Evolutionary conservation across 2,797 vertebrate genomes (phyloP), one percentile per base, ranked within the genome.

Genomic region (Triplophysa bombifrons): DNA sequence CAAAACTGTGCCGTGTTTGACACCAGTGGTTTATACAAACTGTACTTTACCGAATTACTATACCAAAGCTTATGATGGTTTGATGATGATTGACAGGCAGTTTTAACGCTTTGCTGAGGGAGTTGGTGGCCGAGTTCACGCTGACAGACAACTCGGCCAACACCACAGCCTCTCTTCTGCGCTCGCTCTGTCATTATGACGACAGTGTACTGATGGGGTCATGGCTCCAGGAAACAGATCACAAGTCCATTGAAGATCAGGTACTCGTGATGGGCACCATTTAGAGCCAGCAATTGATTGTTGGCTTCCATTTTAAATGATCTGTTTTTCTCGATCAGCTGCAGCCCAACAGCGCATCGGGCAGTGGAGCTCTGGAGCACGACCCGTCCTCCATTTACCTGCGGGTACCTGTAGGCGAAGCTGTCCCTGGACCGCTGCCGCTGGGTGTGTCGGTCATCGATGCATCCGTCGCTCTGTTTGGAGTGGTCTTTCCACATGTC

Each of bases 211-310:
- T 99, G 80, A 98, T 99, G 86, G 98, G 98, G 20, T 98, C 98
- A 19, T 99, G 98, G 98, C 93, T 99, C 41, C 98, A 99, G 88
- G 98, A 99, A 90, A 99, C 98, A 0, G 98, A 99, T 89, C 98
- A 99, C 90, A 99, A 99, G 84, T 99, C 95, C 78, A 99, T 99
- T 68, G 97, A 99, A 88, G 98, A 99, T 86, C 97, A 99, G 95
- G 98, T 27, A 20, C 20, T 60, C 4, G 2, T 27, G 11, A 20
- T 30, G 17, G 0, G 13, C 46, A 3, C 46, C 13, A 4, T 48
- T 9, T 41, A 10, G 9, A 10, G 41, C 41, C 41, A 41, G 34
- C 44, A 13, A 46, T n/a, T 53, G 51, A n/a, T 53, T 19, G 51
- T 53, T 9, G 6, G 19, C 19, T 9, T 53, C 1, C 17, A n/a